These are phyloP conservation scores for Zaprionus gabonicus DNA, from an alignment of 1,140 invertebrate genomes.

Conservation along the genomic window DNA sequence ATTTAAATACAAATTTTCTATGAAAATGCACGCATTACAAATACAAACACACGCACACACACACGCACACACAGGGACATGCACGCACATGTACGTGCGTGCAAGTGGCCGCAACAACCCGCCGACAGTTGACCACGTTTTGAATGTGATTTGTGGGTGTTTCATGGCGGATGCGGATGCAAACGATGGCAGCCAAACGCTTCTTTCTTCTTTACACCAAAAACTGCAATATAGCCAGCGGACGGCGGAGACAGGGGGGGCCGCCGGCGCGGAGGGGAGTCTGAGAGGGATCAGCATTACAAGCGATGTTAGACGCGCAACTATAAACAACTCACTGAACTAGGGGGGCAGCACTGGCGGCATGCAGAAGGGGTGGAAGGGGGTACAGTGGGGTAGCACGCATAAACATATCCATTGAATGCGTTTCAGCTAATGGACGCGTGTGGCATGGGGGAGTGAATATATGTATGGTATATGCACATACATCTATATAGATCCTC, in stretches of 20 bases:
- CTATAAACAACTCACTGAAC: constrained; percentile 44
- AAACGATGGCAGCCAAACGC: constrained; percentile 20
- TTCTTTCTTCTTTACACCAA: constrained; percentile 39
- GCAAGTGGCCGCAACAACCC: constrained; percentile 27
- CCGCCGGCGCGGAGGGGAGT: too few relatives aligned
- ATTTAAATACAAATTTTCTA: constrained; percentile 83
- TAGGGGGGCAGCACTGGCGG: neutral
- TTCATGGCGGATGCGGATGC: constrained; percentile 50
- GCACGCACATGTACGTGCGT: constrained; percentile 29
- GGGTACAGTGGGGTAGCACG: neutral
- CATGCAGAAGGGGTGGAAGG: neutral
- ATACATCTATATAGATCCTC: neutral
- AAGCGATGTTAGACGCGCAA: constrained; percentile 30
- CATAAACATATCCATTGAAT: constrained; percentile 50
- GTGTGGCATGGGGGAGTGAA: constrained; percentile 11
- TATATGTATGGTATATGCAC: too few relatives aligned
- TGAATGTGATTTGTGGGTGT: constrained; percentile 53
- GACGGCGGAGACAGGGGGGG: neutral
- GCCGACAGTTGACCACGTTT: constrained; percentile 48
- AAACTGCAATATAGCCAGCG: constrained; percentile 36
- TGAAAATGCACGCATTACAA: constrained; percentile 80
- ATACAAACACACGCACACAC: constrained; percentile 26
- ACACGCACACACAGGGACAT: neutral
- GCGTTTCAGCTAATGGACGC: constrained; percentile 29
- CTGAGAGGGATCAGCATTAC: constrained; percentile 31